Evolutionary conservation across 2,888 invertebrate genomes (phyloP).

Genomic region (Amphipoea oculea): DNA sequence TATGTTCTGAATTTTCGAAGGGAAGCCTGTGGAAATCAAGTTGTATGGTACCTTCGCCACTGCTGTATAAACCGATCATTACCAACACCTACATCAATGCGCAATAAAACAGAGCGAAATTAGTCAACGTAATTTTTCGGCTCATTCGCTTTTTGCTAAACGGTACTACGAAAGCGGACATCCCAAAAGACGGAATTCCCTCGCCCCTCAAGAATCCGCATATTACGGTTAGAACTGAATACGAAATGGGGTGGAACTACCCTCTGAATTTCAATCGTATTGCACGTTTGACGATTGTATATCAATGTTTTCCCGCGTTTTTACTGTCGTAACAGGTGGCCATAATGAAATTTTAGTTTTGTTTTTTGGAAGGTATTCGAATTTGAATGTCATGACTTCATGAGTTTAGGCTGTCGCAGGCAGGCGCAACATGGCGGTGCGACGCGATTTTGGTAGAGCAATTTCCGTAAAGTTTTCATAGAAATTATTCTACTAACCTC

Average conservation of each 20-base stretch:
- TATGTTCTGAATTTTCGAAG: too few relatives aligned
- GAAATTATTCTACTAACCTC: too few relatives aligned
- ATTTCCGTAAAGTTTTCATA: too few relatives aligned
- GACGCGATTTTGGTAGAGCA: too few relatives aligned
- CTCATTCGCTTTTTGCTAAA: conserved; percentile 52
- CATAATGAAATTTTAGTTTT: conserved; percentile 49
- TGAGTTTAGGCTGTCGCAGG: too few relatives aligned
- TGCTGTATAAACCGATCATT: not conserved
- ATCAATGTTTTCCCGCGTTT: conserved; percentile 67
- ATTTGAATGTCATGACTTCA: conserved; percentile 18
- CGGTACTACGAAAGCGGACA: conserved; percentile 55
- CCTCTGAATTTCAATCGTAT: conserved; percentile 68
- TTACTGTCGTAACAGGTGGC: conserved; percentile 69
- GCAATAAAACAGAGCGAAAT: conserved; percentile 35
- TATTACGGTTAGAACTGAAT: conserved; percentile 66
- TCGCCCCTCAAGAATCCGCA: conserved; percentile 62
- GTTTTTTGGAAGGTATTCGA: conserved; percentile 45
- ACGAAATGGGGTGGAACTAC: conserved; percentile 62
- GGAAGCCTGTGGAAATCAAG: too few relatives aligned
- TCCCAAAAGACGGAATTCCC: conserved; percentile 54
- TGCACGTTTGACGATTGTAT: conserved; percentile 72
- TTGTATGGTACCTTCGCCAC: too few relatives aligned
- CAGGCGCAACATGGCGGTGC: too few relatives aligned
- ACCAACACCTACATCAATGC: not conserved
- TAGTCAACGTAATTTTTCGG: conserved; percentile 47